These are phyloP conservation scores for Cichladusa arquata DNA, from an alignment of 2,113 vertebrate species.

Conservation along the genomic window DNA sequence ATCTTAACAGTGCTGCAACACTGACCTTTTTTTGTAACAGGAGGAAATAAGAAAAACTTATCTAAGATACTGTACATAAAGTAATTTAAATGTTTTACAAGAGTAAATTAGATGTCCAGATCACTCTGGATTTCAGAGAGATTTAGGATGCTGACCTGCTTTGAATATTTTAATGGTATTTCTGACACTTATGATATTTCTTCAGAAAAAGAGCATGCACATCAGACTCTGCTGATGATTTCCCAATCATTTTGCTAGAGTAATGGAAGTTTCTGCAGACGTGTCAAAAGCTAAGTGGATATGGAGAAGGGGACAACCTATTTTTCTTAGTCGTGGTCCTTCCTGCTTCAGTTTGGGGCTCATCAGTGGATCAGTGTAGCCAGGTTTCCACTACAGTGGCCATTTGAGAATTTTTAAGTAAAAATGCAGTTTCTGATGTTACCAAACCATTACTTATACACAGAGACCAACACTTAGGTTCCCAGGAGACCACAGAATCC, in stretches of 20 bases:
- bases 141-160: neutral
- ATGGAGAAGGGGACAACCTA: neutral
- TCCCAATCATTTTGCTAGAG: neutral
- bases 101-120: neutral
- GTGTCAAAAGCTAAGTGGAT: neutral
- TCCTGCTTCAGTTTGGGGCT: neutral
- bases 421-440: neutral
- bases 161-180: neutral
- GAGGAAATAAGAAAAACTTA: neutral
- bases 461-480: neutral
- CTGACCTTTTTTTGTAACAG: neutral
- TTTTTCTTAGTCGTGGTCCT: neutral
- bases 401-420: neutral
- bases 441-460: neutral
- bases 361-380: rapidly evolving
- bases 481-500: neutral
- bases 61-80: neutral
- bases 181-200: neutral
- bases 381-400: neutral
- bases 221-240: neutral
- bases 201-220: neutral
- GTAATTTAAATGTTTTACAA: neutral
- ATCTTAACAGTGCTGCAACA: neutral
- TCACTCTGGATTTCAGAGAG: neutral
- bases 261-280: neutral